Base-by-base conservation (phyloP, 2,113 vertebrate species). In the Coracopsis vasa region DNA sequence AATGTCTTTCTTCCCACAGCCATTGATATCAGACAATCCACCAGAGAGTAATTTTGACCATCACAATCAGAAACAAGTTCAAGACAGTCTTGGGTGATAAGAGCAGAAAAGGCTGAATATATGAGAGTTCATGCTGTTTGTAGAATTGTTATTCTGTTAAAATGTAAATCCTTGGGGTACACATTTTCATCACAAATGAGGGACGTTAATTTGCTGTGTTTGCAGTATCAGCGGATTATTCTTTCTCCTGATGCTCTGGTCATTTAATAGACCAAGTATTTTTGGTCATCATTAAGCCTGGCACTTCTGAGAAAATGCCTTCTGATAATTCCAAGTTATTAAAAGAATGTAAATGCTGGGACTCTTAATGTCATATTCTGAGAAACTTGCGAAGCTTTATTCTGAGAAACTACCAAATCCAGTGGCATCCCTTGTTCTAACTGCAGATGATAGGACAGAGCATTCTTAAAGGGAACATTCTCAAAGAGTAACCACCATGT, bases 11-110 rank as follows among this genome's bases (percentile, higher is more conserved):
- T 80, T 90, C 47, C 70, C 64, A 48, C 58, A 12, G 0, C 48
- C 64, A 79, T 66, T 83, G 75, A 94, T 79, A 96, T 60, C 77
- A 95, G 69, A 48, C 47, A 95, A 96, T 73, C 86, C 88, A 92
- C 56, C 53, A 83, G 80, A 97, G 97, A 97, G 41, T 89, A 93
- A 94, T 92, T 91, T 71, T 92, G 73, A 77, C 86, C 66, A 64
- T 44, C 21, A 16, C 35, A 92, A n/a, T 33, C 33, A 80, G 42
- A 96, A 97, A 95, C 17, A 16, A 41, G 48, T 27, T 91, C 45
- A 56, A 29, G 14, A 75, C 17, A 94, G 33, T 83, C 24, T 50
- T 47, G 17, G 9, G 14, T 67, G 23, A 17, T 54, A 88, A 45
- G 13, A 75, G 25, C 33, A 66, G n/a, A 91, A 81, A 88, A 82